Percentiles rank a stretch among this genome's conserved stretches.
phyloP scores from a whole-genome alignment of 2,888 invertebrate species.

The Colletes collaris region DNA sequence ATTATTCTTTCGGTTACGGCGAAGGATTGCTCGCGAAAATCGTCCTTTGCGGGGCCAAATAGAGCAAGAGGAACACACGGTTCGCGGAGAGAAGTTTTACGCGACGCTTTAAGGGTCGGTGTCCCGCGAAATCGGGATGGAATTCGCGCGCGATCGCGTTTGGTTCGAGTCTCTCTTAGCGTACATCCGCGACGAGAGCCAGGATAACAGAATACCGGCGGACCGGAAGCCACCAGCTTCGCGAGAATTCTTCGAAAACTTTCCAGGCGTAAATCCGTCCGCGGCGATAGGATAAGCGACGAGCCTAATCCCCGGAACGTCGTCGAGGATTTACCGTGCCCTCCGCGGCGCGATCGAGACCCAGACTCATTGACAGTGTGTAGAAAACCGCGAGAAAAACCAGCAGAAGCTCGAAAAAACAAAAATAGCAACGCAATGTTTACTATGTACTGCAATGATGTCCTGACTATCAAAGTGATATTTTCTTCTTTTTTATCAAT shows the following conservation, averaged over 20 bases:
- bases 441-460: no score
- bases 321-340: slow-evolving; percentile 43
- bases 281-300: slow-evolving; percentile 30
- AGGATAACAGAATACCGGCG: background rate
- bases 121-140: slow-evolving; percentile 11
- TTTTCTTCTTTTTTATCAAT: no score
- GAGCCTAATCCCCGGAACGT: slow-evolving; percentile 40
- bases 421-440: no score
- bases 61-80: background rate
- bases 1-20: no score
- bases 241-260: slow-evolving; percentile 24
- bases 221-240: background rate
- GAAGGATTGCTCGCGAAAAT: no score
- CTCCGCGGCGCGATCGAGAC: slow-evolving; percentile 32
- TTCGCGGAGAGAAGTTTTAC: background rate
- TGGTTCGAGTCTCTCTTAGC: background rate
- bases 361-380: no score
- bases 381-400: no score
- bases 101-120: background rate
- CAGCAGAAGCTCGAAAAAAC: no score
- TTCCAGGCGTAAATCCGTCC: slow-evolving; percentile 44
- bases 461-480: no score
- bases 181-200: background rate
- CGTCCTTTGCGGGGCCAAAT: background rate
- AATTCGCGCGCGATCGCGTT: background rate